phyloP scores from a whole-genome alignment of 2,113 vertebrate species.

The Cryptotis parvus region DNA sequence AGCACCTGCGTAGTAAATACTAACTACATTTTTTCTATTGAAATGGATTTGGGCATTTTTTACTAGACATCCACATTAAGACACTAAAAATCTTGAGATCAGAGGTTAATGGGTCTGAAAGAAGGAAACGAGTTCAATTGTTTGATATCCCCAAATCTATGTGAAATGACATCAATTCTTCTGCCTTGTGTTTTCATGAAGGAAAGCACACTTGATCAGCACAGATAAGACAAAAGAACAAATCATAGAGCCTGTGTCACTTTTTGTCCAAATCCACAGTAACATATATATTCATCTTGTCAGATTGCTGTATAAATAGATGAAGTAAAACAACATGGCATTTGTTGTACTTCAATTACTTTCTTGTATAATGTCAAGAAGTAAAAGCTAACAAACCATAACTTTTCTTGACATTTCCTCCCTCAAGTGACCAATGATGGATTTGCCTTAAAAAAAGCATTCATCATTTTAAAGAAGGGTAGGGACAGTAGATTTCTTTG shows the following conservation, averaged over 20 bases:
- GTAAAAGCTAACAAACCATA: slow-evolving; percentile 95
- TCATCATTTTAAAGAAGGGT: slow-evolving; percentile 92
- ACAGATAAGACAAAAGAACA: slow-evolving; percentile 76
- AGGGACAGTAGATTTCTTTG: slow-evolving; percentile 88
- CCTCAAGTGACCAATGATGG: slow-evolving; percentile 93
- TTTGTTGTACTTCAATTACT: slow-evolving; percentile 95
- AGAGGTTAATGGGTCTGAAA: slow-evolving; percentile 56
- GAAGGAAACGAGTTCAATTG: slow-evolving; percentile 43
- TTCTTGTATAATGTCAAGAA: slow-evolving; percentile 93
- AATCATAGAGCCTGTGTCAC: slow-evolving; percentile 70
- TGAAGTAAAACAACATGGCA: slow-evolving; percentile 92
- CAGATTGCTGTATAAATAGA: slow-evolving; percentile 91
- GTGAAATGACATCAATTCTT: neutral
- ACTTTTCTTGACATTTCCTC: slow-evolving; percentile 94
- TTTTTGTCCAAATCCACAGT: slow-evolving; percentile 71
- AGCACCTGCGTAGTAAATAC: slow-evolving; percentile 30
- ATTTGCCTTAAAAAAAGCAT: slow-evolving; percentile 93
- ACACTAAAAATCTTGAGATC: slow-evolving; percentile 58
- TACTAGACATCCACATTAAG: slow-evolving; percentile 49
- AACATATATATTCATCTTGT: slow-evolving; percentile 91
- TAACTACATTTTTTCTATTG: slow-evolving; percentile 75
- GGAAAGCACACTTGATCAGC: slow-evolving; percentile 65
- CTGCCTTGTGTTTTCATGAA: neutral
- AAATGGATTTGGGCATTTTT: slow-evolving; percentile 62
- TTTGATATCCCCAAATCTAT: slow-evolving; percentile 49